Evolutionary conservation across 2,113 vertebrate species (phyloP), one percentile per base, ranked within the genome.

Genomic region (Bubo bubo): DNA sequence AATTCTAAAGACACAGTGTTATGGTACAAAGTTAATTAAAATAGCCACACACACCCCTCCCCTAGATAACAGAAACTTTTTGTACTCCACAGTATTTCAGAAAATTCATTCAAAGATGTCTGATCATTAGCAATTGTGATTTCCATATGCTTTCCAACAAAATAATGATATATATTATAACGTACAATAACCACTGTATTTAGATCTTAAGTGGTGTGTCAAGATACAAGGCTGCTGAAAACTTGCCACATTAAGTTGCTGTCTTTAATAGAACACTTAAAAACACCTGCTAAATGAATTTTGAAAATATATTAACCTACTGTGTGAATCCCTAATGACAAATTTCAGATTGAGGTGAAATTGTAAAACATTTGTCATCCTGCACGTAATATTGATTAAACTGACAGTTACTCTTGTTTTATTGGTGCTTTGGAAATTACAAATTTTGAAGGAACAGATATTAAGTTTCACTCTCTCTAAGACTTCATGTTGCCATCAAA

Each of bases 351-450:
- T 81, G 77, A 91, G 94, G 49, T 88, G 11, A 88, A 95, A 97
- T 72, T 88, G 64, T 43, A 88, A 93, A 93, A 75, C 37, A 88
- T 94, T 94, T 96, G 55, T 84, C 77, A 93, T 73, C 18, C 52
- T 89, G 72, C 39, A 81, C 30, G 90, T 79, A 91, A 72, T 83
- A 95, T 79, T 89, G 92, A 95, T 95, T 97, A 84, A 95, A 76
- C 71, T 91, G 86, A 94, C 90, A 96, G 63, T 88, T 93, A 90
- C 35, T 73, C 71, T 79, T 91, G 50, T 68, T 97, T 96, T 96
- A 94, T 59, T 88, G 53, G 60, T 93, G 53, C 83, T 94, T 95
- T 91, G 71, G 39, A 94, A 96, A 91, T 75, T 84, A 86, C 15
- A 41, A 12, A 88, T 84, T 93, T 80, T 66, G 56, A 96, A 91